Percentiles rank a stretch among this genome's conserved stretches.
These are phyloP conservation scores for Scrobipalpa costella DNA, from an alignment of 2,888 invertebrate species.

Conservation along the genomic window DNA sequence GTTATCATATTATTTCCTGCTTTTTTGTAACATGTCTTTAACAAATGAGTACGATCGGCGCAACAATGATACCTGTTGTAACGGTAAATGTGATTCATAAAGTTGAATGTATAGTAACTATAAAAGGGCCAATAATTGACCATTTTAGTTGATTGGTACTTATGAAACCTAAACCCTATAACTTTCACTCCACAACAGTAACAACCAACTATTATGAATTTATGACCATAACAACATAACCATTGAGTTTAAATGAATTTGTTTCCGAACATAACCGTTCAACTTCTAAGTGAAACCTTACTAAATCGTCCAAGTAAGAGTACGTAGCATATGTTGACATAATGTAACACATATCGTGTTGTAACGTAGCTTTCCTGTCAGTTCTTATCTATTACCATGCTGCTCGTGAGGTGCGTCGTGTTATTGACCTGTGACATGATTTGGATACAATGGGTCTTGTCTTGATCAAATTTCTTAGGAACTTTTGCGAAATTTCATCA, in stretches of 20 bases:
- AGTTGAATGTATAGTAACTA: too few species aligned
- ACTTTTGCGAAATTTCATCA: neutral
- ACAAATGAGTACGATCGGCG: too few species aligned
- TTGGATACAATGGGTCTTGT: neutral
- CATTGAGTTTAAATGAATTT: conserved; percentile 7
- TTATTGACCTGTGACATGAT: conserved; percentile 4
- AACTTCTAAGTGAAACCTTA: conserved; percentile 22
- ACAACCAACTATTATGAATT: neutral
- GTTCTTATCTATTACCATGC: conserved; percentile 1
- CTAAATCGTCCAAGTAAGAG: neutral
- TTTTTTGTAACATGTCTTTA: neutral
- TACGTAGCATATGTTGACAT: conserved; percentile 7
- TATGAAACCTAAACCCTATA: neutral
- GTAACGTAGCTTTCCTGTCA: conserved; percentile 2
- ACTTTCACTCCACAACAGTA: neutral
- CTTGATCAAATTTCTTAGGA: neutral
- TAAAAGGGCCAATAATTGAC: too few species aligned
- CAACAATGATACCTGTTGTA: too few species aligned
- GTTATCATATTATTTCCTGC: neutral
- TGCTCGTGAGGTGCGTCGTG: conserved; percentile 3
- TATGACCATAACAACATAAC: conserved; percentile 2
- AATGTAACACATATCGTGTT: conserved; percentile 9
- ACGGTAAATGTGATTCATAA: too few species aligned
- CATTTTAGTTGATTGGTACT: too few species aligned
- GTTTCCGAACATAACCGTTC: neutral